phyloP scores from a whole-genome alignment of 1,140 invertebrate genomes.

The Elysia chlorotica region DNA sequence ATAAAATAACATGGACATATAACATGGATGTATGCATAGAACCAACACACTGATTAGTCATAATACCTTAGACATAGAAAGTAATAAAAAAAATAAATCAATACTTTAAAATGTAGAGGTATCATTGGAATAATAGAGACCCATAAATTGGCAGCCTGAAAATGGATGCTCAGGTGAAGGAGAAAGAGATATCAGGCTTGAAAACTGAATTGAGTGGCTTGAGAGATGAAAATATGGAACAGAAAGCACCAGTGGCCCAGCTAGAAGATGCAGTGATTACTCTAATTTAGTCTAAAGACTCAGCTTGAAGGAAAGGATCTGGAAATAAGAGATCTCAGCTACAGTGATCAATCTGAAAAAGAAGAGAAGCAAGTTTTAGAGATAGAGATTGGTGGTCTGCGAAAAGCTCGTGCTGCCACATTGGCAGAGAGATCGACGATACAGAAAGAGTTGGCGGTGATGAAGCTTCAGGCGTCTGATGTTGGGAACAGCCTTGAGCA shows the following conservation, averaged over 20 bases:
- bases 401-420: too few relatives aligned
- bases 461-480: not conserved
- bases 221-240: not conserved
- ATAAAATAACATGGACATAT: too few relatives aligned
- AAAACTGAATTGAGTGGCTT: not conserved
- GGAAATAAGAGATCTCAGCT: not conserved
- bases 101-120: too few relatives aligned
- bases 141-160: not conserved
- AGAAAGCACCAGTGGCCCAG: not conserved
- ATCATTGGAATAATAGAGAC: too few relatives aligned
- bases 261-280: not conserved
- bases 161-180: not conserved
- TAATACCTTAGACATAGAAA: too few relatives aligned
- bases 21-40: too few relatives aligned
- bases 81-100: too few relatives aligned
- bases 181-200: not conserved
- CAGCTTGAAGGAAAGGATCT: not conserved
- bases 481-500: not conserved
- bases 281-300: not conserved
- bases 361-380: not conserved
- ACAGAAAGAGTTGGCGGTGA: not conserved
- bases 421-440: not conserved
- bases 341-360: not conserved
- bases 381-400: not conserved
- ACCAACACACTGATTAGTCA: too few relatives aligned